These are phyloP conservation scores for Clupea harengus DNA, from an alignment of 2,113 vertebrate species.

Conservation along the genomic window DNA sequence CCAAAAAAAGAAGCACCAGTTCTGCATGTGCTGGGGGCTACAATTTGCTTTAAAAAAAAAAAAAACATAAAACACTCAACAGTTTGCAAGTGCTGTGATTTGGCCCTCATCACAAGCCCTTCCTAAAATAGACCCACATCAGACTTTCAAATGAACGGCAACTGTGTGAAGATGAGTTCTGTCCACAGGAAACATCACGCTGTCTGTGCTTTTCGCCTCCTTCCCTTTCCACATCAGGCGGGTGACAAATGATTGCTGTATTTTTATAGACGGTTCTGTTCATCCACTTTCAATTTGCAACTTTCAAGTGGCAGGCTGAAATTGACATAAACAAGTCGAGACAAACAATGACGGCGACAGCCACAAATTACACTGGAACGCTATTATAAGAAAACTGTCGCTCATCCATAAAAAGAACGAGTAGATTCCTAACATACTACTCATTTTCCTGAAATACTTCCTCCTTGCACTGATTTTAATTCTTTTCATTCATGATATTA, in stretches of 20 bases:
- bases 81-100: constrained; percentile 27
- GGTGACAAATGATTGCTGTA: constrained; percentile 39
- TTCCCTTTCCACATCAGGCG: constrained; percentile 28
- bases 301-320: background rate
- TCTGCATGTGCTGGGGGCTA: background rate
- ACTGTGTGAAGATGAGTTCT: constrained; percentile 47
- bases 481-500: no score
- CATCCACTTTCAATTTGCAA: constrained; percentile 25
- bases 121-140: constrained; percentile 47
- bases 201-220: constrained; percentile 25
- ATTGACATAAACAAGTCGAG: no score
- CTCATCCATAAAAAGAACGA: no score
- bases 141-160: constrained; percentile 49
- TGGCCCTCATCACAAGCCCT: constrained; percentile 31
- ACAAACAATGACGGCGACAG: background rate
- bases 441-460: no score
- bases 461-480: no score
- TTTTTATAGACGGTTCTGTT: constrained; percentile 24
- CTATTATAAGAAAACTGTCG: no score
- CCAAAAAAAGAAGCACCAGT: background rate
- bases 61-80: constrained; percentile 14
- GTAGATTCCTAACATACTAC: background rate
- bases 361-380: no score
- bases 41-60: background rate
- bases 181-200: constrained; percentile 45